Base-by-base conservation (phyloP, 2,888 invertebrate species). In the Aphrophora alni region DNA sequence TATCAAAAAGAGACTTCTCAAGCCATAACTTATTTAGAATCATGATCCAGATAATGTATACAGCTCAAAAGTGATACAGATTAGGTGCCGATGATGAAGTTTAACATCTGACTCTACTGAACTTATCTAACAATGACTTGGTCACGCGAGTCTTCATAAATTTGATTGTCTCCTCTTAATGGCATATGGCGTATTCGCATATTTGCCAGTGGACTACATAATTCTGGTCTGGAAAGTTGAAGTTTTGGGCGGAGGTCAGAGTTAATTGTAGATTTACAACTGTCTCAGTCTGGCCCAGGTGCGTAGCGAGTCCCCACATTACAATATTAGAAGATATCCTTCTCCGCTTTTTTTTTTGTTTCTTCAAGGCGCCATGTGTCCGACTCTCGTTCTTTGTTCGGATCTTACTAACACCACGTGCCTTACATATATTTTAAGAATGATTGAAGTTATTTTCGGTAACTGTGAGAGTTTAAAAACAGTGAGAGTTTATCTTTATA, bases 241-340 rank as follows among this genome's bases (percentile, higher is more conserved):
- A 33, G 33, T 33, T 33, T 33, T 33, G 59, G 59, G 59, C 59
- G 59, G 59, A 59, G 59, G 21, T 3, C 59, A 7, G 14, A 59
- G 59, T 59, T 59, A 59, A 59, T 59, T 59, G 59, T 59, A 59
- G n/a, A 59, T 59, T 59, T 59, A n/a, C 59, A 59, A 59, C 59
- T 7, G 21, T 5, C 21, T 14, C 59, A 59, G 59, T 21, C 59
- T 5, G 21, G n/a, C 21, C 59, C 59, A 59, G 59, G 59, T 59
- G 59, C 21, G 59, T 59, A 59, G 59, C 59, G 59, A 17, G 44
- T 33, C 44, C 14, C 14, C 44, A 12, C 44, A 44, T 59, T 59
- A 59, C 21, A 59, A 21, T 59, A 59, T 21, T 8, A 59, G 21
- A 59, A 59, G 59, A 59, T 59, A 59, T 59, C 10, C 59, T 59